Conservation (phyloP, 2,113 vertebrate species). For the Phalacrocorax brasilianus region DNA sequence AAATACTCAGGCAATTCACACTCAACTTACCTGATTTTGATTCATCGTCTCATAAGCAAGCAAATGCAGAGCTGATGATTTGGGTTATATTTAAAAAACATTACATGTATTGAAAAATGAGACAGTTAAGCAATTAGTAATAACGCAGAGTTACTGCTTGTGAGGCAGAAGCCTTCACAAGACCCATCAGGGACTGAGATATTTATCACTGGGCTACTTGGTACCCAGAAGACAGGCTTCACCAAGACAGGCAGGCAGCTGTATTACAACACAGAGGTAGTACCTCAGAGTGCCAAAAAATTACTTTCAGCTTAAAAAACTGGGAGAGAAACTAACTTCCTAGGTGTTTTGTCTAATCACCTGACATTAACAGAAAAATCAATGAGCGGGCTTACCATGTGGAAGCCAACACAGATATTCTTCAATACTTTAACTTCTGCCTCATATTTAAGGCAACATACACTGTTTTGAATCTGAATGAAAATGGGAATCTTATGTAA, state of each 20-base stretch:
- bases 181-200: background rate
- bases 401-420: background rate
- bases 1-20: background rate
- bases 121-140: background rate
- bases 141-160: background rate
- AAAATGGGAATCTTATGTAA: background rate
- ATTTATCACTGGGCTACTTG: background rate
- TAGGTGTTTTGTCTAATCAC: background rate
- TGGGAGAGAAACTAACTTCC: background rate
- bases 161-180: background rate
- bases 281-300: background rate
- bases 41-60: background rate
- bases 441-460: background rate
- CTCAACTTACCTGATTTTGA: conserved; percentile 15
- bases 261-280: background rate
- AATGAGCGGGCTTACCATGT: background rate
- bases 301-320: background rate
- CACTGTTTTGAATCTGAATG: background rate
- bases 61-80: background rate
- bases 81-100: background rate
- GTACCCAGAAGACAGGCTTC: background rate
- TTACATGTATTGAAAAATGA: background rate
- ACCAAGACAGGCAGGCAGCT: background rate
- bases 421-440: background rate
- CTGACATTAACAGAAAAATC: background rate